Conservation (phyloP, 2,113 vertebrate genomes). For the Cephalopterus ornatus region DNA sequence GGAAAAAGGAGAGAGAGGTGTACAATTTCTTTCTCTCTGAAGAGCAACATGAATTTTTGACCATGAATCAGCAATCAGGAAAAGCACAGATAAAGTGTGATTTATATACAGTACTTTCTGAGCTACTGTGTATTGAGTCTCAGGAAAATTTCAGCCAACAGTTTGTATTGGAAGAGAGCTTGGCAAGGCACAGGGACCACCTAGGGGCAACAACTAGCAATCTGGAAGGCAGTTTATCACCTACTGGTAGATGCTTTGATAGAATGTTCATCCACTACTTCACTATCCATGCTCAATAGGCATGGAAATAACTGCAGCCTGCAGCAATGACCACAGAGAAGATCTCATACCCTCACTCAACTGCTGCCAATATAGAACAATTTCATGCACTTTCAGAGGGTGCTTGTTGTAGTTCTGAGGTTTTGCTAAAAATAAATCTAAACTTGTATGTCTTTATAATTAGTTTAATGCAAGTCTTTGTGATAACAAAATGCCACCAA, state of each 20-base stretch:
- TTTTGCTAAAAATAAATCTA: slow-evolving; percentile 33
- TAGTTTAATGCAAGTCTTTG: background rate
- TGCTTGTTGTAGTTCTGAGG: background rate
- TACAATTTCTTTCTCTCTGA: background rate
- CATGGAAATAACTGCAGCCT: slow-evolving; percentile 3
- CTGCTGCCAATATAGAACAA: background rate
- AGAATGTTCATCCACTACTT: background rate
- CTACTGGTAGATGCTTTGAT: background rate
- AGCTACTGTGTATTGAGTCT: background rate
- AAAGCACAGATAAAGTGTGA: background rate
- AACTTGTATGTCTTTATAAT: slow-evolving; percentile 16
- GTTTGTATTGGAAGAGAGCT: background rate
- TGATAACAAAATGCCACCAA: background rate
- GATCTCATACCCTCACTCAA: background rate
- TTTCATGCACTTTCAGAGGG: background rate
- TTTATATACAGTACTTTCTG: background rate
- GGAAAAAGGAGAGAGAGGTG: background rate
- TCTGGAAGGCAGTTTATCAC: background rate
- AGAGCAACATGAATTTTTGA: background rate
- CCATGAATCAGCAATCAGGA: background rate
- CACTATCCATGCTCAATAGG: background rate
- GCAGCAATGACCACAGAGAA: background rate
- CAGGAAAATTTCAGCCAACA: background rate
- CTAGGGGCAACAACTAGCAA: background rate
- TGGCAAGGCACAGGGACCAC: background rate